Percentiles rank a stretch among this genome's conserved stretches.
Evolutionary conservation across 2,888 invertebrate species (phyloP).

Genomic region (Glyphotaelius pellucidus): DNA sequence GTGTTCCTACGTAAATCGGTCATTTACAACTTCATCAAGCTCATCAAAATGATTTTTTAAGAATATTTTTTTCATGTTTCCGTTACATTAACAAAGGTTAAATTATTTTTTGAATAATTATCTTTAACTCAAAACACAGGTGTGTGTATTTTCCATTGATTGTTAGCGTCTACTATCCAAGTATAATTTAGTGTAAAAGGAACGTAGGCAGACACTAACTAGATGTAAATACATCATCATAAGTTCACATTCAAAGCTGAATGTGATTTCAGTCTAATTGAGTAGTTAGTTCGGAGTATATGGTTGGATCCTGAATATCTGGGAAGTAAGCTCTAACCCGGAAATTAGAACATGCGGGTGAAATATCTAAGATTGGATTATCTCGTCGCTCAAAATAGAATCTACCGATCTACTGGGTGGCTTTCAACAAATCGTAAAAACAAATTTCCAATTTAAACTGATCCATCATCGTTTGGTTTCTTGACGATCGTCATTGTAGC

Average conservation of each 20-base stretch:
- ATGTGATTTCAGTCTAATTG: neutral
- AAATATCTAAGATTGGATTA: conserved; percentile 17
- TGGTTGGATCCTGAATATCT: neutral
- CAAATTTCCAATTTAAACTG: neutral
- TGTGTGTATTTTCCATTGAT: neutral
- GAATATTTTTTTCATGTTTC: too few species aligned
- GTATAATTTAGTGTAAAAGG: neutral
- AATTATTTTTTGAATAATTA: too few species aligned
- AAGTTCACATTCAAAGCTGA: neutral
- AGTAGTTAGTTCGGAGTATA: neutral
- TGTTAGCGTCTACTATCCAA: neutral
- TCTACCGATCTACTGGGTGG: neutral
- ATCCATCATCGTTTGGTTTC: neutral
- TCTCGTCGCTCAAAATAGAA: neutral
- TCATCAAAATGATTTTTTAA: too few species aligned
- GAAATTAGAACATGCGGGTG: conserved; percentile 22
- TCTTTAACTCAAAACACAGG: neutral
- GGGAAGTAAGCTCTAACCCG: neutral
- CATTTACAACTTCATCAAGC: too few species aligned
- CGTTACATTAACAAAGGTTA: too few species aligned
- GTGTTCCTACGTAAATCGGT: too few species aligned
- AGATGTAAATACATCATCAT: neutral
- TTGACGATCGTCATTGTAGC: neutral
- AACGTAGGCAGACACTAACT: neutral
- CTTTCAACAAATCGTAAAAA: neutral